phyloP scores from a whole-genome alignment of 2,113 vertebrate genomes.

The Xiphorhynchus elegans region DNA sequence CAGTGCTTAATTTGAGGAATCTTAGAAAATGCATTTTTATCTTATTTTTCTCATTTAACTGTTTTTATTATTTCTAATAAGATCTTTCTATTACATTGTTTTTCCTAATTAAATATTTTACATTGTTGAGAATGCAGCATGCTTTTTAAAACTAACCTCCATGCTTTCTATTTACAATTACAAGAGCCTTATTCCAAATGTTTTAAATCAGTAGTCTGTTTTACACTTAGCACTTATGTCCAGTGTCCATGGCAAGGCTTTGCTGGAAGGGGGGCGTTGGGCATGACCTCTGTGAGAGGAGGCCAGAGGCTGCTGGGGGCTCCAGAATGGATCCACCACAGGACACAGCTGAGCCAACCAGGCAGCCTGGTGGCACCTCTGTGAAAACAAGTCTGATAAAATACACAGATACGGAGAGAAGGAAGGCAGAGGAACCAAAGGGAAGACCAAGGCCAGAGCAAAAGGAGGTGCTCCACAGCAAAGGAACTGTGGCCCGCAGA shows the following conservation, averaged over 20 bases:
- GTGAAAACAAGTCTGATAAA: not conserved
- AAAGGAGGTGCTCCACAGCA: not conserved
- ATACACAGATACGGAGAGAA: not conserved
- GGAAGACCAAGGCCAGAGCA: not conserved
- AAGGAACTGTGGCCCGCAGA: not conserved
- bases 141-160: not conserved
- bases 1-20: not conserved
- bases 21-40: not conserved
- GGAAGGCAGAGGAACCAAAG: not conserved
- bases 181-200: not conserved
- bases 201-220: not conserved
- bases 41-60: not conserved
- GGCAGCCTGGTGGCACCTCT: not conserved
- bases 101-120: not conserved
- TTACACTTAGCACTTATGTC: not conserved
- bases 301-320: not conserved
- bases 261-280: not conserved
- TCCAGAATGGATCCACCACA: accelerated
- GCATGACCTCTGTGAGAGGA: not conserved
- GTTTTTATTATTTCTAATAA: not conserved
- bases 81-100: not conserved
- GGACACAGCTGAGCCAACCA: not conserved
- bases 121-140: not conserved
- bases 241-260: not conserved
- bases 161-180: not conserved